Evolutionary conservation across 2,113 vertebrate species (phyloP).

Genomic region (Petroica traversi): DNA sequence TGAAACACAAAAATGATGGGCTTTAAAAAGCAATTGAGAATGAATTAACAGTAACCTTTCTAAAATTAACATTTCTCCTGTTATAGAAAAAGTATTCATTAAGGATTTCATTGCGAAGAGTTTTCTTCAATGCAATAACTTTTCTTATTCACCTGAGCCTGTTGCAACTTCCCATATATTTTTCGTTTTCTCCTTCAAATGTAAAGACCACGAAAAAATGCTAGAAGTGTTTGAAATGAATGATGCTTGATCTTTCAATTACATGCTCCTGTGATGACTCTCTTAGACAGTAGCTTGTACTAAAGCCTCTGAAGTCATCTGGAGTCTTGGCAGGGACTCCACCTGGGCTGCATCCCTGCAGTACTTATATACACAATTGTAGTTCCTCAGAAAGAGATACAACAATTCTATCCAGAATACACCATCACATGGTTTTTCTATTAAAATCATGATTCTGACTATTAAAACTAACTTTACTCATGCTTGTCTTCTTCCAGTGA

Average conservation of each 20-base stretch:
- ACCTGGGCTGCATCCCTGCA: not conserved
- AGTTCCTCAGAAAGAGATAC: not conserved
- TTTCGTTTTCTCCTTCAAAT: not conserved
- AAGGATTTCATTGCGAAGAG: not conserved
- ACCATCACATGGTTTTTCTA: not conserved
- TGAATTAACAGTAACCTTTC: not conserved
- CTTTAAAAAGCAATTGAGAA: not conserved
- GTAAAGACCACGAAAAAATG: not conserved
- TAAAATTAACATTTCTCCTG: not conserved
- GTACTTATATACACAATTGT: not conserved
- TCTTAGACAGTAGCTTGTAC: not conserved
- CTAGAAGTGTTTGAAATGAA: not conserved
- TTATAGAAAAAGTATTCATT: not conserved
- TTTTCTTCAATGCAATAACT: not conserved
- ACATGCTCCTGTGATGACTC: not conserved
- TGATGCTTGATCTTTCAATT: not conserved
- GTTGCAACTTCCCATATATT: not conserved
- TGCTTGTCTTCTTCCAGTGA: not conserved
- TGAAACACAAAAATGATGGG: not conserved
- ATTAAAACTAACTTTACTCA: not conserved
- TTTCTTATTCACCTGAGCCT: not conserved
- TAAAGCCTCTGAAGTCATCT: not conserved
- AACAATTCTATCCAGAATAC: not conserved
- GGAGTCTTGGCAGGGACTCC: not conserved
- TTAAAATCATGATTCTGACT: not conserved